Conservation (phyloP, 2,888 invertebrate species). For the Spisula subtruncata region DNA sequence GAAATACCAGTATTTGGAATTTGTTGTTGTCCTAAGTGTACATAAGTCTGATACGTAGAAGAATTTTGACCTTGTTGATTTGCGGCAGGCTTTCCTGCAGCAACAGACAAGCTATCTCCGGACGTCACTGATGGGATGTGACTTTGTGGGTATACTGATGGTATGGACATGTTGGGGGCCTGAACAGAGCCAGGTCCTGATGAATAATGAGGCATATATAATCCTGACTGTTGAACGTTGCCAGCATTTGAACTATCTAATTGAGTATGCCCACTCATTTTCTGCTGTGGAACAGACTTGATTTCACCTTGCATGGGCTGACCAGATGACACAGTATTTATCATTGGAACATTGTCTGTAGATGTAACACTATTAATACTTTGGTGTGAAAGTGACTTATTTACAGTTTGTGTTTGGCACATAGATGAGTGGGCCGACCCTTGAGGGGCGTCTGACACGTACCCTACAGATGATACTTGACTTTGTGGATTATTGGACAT, state of each 20-base stretch:
- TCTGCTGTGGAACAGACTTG: slow-evolving; percentile 51
- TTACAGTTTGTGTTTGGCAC: slow-evolving; percentile 71
- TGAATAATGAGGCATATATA: slow-evolving; percentile 66
- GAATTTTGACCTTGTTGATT: slow-evolving; percentile 61
- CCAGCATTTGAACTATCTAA: slow-evolving; percentile 59
- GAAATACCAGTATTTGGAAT: slow-evolving; percentile 61
- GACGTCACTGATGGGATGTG: slow-evolving; percentile 34
- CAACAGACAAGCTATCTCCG: background rate
- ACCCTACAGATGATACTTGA: slow-evolving; percentile 63
- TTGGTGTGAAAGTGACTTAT: slow-evolving; percentile 70
- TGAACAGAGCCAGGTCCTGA: slow-evolving; percentile 56
- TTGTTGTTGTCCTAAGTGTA: slow-evolving; percentile 65
- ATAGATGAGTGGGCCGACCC: slow-evolving; percentile 54
- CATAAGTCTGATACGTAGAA: slow-evolving; percentile 66
- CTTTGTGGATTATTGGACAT: slow-evolving; percentile 63
- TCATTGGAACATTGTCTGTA: slow-evolving; percentile 56
- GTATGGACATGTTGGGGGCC: slow-evolving; percentile 53
- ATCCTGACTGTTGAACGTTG: slow-evolving; percentile 55
- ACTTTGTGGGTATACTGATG: slow-evolving; percentile 57
- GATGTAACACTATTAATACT: slow-evolving; percentile 66
- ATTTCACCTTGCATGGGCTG: slow-evolving; percentile 54
- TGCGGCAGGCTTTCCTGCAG: slow-evolving; percentile 5
- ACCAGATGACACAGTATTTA: slow-evolving; percentile 49
- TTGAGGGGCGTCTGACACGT: slow-evolving; percentile 53
- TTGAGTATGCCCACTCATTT: slow-evolving; percentile 48